Evolutionary conservation across 2,113 vertebrate species (phyloP).

Genomic region (Saimiri boliviensis): DNA sequence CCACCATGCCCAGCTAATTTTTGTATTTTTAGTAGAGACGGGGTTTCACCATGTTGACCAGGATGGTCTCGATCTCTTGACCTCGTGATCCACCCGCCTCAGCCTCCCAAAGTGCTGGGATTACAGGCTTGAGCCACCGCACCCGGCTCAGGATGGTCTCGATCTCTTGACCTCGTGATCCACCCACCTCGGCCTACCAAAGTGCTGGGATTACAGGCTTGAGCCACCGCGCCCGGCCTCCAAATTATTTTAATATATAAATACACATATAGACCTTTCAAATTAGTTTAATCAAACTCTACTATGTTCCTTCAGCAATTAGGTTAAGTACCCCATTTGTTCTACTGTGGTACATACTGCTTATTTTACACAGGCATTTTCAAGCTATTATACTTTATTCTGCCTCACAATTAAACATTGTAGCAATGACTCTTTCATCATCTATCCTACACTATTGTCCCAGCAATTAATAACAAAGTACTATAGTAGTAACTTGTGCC

Average conservation of each 20-base stretch:
- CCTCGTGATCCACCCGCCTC: too few relatives aligned
- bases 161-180: too few relatives aligned
- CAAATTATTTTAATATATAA: not conserved
- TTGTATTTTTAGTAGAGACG: too few relatives aligned
- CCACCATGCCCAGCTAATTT: too few relatives aligned
- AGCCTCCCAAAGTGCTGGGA: too few relatives aligned
- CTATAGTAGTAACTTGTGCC: not conserved
- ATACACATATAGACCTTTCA: not conserved
- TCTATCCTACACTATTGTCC: not conserved
- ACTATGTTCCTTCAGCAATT: not conserved
- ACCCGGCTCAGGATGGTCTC: too few relatives aligned
- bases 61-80: too few relatives aligned
- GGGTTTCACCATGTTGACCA: too few relatives aligned
- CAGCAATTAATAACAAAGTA: not conserved
- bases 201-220: too few relatives aligned
- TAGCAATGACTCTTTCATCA: not conserved
- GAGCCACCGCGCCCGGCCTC: too few relatives aligned
- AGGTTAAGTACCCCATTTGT: not conserved
- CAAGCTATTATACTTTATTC: not conserved
- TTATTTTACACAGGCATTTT: constrained; percentile 14
- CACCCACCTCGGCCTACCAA: too few relatives aligned
- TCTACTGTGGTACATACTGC: not conserved
- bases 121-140: too few relatives aligned
- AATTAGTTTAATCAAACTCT: not conserved
- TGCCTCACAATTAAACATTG: not conserved